These are phyloP conservation scores for Ochotona princeps DNA, from an alignment of 2,113 vertebrate genomes.

Conservation along the genomic window DNA sequence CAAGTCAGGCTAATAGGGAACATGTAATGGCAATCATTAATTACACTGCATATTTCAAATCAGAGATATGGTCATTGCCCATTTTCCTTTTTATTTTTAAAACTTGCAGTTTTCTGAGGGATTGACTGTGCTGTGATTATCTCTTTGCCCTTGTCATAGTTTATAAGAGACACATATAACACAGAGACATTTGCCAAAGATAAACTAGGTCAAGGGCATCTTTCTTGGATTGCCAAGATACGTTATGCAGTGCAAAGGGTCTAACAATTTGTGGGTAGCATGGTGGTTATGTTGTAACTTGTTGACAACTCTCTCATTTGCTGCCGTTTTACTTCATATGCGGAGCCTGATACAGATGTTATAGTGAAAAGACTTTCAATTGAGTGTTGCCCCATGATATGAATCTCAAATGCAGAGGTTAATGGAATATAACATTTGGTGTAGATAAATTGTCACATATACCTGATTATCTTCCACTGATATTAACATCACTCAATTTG, in stretches of 20 bases:
- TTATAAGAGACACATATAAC: slow-evolving; percentile 49
- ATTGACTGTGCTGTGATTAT: slow-evolving; percentile 55
- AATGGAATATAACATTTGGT: background rate
- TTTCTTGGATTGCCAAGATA: slow-evolving; percentile 54
- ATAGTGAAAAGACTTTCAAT: background rate
- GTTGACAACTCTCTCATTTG: background rate
- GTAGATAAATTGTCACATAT: background rate
- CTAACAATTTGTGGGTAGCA: background rate
- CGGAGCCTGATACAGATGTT: background rate
- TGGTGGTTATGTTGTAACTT: background rate
- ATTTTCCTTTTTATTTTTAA: slow-evolving; percentile 57
- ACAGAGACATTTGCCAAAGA: slow-evolving; percentile 59
- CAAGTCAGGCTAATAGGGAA: slow-evolving; percentile 75
- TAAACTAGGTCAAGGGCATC: slow-evolving; percentile 66
- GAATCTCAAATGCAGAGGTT: background rate
- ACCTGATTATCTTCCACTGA: background rate
- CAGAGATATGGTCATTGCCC: slow-evolving; percentile 1
- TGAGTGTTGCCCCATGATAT: background rate
- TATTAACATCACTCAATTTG: background rate
- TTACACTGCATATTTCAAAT: slow-evolving; percentile 65
- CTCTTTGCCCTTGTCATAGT: slow-evolving; percentile 65
- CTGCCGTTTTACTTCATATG: background rate
- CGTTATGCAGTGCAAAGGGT: background rate
- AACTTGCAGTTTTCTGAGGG: slow-evolving; percentile 54
- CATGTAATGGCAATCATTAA: slow-evolving; percentile 72